Evolutionary conservation across 2,113 vertebrate genomes (phyloP), one percentile per base, ranked within the genome.

Genomic region (Oenanthe oenanthe): DNA sequence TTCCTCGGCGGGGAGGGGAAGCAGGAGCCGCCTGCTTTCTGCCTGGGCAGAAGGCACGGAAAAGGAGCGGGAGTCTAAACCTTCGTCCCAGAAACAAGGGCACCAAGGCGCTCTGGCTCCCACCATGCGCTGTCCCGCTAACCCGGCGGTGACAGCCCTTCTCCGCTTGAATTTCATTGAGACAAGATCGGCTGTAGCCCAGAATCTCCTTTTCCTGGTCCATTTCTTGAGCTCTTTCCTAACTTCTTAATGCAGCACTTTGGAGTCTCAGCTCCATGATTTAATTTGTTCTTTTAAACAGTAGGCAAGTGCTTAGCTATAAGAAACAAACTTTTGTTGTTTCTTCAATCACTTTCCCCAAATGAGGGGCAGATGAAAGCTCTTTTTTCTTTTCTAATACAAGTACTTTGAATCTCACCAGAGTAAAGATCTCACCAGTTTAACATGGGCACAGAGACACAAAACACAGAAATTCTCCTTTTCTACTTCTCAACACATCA

Each of bases 171-270:
- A n/a, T 66, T 72, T 28, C 45, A 18, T 32, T 65, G 34, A 66
- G 48, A n/a, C 24, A 38, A 71, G 32, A 45, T 25, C 72, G 88
- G 48, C 65, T 79, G 83, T 31, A 53, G 88, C 66, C 80, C 17
- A 2, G 48, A 54, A 76, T 96, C 91, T 92, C 88, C 84, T 53
- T 89, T 92, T 77, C 81, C 93, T 51, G 13, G 81, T 94, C 85
- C 90, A 61, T 73, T 77, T 94, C 89, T 97, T 54, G 62, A 96
- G 92, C 88, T 83, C 81, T 76, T 82, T 85, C 88, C 92, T 85
- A 91, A 92, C 62, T 97, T 92, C 95, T 96, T 84, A 97, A 82
- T 10, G 40, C 48, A 53, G 36, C 6, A 1, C 21, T 75, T 92
- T 60, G 89, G 66, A 87, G 32, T 8, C 15, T 63, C 71, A 61